Evolutionary conservation across 1,140 invertebrate genomes (phyloP), one percentile per base, ranked within the genome.

Genomic region (Aphaenogaster floridana): DNA sequence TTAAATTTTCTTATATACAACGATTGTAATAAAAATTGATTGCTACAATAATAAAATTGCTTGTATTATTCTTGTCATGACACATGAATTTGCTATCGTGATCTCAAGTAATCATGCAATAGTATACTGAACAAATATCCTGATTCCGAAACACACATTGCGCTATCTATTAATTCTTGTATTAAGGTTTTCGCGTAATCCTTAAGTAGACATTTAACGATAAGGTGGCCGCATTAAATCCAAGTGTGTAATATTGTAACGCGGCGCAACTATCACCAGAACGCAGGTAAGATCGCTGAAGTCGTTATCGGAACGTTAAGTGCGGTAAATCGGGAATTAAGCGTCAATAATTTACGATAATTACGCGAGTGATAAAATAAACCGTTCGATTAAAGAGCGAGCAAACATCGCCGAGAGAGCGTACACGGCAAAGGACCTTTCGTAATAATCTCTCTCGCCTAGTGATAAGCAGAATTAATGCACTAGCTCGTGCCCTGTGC

Each of bases 171-270:
- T 83, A 83, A 83, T 59, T 76, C n/a, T n/a, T 11, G 42, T 57
- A 74, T 61, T 74, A 84, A 76, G 4, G 69, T 34, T 21, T 15
- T 61, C 69, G 52, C 80, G 61, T 61, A 74, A 84, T 50, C 69
- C 21, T 84, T 61, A 76, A 84, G 69, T 84, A 84, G 17, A n/a
- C 69, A 74, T 64, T 84, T 84, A 84, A 84, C 45, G 80, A 74
- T 74, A 74, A 50, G 11, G 13, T n/a, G 34, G 7, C n/a, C n/a
- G 54, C 57, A 63, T 84, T 76, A 84, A 83, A 42, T 74, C 4
- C 42, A 48, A 48, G 34, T 61, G 34, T 61, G 69, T 63, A 76
- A 84, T 76, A 84, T 61, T 84, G 80, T 50, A 84, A 74, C n/a
- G 54, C 54, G 42, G 21, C 42, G 8, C 52, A 13, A 21, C 28